A percentile compares a stretch with the other conserved stretches of the same genome.
Conservation (phyloP, 2,797 vertebrate genomes). For the Rhodeus uyekii region DNA sequence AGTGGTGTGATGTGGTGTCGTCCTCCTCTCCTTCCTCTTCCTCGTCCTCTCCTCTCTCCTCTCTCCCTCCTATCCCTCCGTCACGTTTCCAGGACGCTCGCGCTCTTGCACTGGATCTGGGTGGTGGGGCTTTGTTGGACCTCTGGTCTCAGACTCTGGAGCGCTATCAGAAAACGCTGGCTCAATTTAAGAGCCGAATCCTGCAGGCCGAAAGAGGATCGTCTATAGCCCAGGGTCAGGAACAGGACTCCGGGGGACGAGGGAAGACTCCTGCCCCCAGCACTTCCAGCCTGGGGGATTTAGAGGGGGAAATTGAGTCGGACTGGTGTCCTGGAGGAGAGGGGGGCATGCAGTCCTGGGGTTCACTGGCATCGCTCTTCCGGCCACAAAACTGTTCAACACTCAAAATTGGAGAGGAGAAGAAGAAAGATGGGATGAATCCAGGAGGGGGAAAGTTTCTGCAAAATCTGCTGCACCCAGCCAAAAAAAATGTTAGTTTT, state of each 20-base stretch:
- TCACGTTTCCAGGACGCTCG: constrained; percentile 87
- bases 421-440: constrained; percentile 57
- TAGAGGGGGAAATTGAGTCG: constrained; percentile 70
- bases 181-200: constrained; percentile 58
- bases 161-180: constrained; percentile 76
- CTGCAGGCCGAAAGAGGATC: constrained; percentile 52
- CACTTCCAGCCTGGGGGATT: constrained; percentile 77
- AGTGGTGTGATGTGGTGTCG: constrained; percentile 77
- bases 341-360: constrained; percentile 81
- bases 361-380: constrained; percentile 80
- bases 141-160: constrained; percentile 81
- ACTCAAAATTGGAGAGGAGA: constrained; percentile 78
- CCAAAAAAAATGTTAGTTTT: constrained; percentile 78
- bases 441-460: constrained; percentile 78
- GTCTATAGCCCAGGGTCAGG: constrained; percentile 57
- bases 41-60: constrained; percentile 73
- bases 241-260: constrained; percentile 51
- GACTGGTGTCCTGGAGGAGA: constrained; percentile 69
- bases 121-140: constrained; percentile 76
- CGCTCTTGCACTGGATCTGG: constrained; percentile 82
- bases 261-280: constrained; percentile 73
- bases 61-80: constrained; percentile 80
- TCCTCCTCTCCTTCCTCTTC: constrained; percentile 67
- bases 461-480: constrained; percentile 77
- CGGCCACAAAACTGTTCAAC: constrained; percentile 81